phyloP scores from a whole-genome alignment of 1,140 invertebrate genomes.

The Drosophila elegans region DNA sequence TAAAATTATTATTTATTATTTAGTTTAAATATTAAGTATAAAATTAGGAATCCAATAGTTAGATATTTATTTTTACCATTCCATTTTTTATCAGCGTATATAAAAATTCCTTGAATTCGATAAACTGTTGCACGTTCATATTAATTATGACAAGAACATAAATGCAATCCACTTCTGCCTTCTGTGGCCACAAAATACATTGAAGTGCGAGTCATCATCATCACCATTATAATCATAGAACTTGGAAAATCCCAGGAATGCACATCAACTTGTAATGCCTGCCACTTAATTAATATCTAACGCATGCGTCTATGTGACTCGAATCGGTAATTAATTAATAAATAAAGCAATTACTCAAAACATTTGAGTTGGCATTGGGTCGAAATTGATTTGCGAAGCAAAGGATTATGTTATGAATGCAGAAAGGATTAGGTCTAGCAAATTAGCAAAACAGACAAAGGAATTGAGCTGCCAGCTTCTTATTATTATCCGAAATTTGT shows the following conservation, averaged over 20 bases:
- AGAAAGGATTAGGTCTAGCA: not conserved
- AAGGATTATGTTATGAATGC: not conserved
- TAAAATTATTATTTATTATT: no score
- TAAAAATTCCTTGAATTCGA: no score
- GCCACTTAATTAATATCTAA: slow-evolving; percentile 31
- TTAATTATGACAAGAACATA: no score
- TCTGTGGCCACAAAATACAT: not conserved
- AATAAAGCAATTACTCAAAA: slow-evolving; percentile 3
- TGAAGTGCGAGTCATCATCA: not conserved
- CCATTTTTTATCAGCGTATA: no score
- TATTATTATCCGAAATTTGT: slow-evolving; percentile 11
- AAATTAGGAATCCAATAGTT: no score
- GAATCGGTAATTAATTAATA: slow-evolving; percentile 17
- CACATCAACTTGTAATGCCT: not conserved
- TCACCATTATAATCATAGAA: not conserved
- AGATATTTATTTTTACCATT: no score
- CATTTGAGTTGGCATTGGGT: not conserved
- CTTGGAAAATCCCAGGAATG: not conserved
- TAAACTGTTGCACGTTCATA: no score
- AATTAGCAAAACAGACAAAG: not conserved
- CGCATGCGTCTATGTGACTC: not conserved
- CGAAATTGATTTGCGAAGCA: slow-evolving; percentile 21
- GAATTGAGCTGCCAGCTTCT: not conserved
- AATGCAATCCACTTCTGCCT: not conserved
- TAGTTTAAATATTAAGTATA: no score